phyloP scores from a whole-genome alignment of 1,140 invertebrate genomes.

The Leptopilina boulardi region DNA sequence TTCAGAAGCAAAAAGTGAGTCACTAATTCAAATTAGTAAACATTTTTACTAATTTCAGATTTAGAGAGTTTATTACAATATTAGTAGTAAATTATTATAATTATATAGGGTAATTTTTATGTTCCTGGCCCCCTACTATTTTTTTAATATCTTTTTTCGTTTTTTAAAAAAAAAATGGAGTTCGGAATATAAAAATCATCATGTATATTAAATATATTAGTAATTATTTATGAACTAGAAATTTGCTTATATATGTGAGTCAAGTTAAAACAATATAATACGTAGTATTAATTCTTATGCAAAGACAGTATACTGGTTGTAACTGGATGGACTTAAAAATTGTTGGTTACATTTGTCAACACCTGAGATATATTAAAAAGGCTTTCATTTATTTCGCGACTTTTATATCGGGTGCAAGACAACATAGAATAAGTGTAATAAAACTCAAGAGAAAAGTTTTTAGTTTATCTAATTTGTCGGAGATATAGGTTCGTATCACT shows the following conservation, averaged over 20 bases:
- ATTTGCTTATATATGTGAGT: neutral
- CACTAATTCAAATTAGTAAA: no score
- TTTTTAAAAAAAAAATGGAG: no score
- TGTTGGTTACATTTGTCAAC: neutral
- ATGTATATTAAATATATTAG: no score
- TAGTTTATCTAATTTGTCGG: neutral
- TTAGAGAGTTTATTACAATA: no score
- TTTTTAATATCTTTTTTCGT: no score
- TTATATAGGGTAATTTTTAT: no score
- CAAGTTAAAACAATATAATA: neutral
- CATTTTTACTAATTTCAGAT: no score
- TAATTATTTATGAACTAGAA: no score
- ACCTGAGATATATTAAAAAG: neutral
- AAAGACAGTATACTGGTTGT: neutral
- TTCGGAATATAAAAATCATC: no score
- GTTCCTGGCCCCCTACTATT: no score
- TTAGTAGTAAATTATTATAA: no score
- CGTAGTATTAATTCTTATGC: neutral
- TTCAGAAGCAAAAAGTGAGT: no score
- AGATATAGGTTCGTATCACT: neutral
- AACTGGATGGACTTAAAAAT: slow-evolving; percentile 14
- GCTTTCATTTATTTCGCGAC: neutral
- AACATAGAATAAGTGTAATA: neutral
- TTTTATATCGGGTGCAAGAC: neutral
- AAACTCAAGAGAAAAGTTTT: neutral